Evolutionary conservation across 1,140 invertebrate genomes (phyloP), one percentile per base, ranked within the genome.

Genomic region (Temnothorax nylanderi): DNA sequence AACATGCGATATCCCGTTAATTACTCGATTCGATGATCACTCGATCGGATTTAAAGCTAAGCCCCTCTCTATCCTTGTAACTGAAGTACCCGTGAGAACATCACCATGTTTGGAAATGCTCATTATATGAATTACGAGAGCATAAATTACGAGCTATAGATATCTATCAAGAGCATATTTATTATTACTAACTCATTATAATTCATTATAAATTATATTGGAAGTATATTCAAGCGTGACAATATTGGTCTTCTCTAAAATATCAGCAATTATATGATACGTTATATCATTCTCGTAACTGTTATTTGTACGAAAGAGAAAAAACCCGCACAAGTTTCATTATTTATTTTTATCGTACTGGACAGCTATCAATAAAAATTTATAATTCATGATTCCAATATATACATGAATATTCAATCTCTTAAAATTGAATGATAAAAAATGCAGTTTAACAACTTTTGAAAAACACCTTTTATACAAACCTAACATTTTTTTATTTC

Each of bases 1-100:
- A 26, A 64, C 21, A 49, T 47, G 67, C 75, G 16, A 32, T 34
- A 13, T 0, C 34, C 56, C 82, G 69, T 89, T 90, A 90, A 90
- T 90, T 89, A 89, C 80, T 78, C 65, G 86, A 77, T 62, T 87
- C 60, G 75, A 41, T 49, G 80, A 21, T 13, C 21, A 58, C 11
- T 64, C 37, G 34, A 11, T 44, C 26, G n/a, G 44, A 74, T 71
- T 76, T 21, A 13, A 54, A 54, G 51, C 2, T 44, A 62, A 76
- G 18, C 44, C 18, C n/a, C 72, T 49, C 56, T 13, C 1, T 21
- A n/a, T 62, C 11, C 64, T 67, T 56, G 69, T 56, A 41, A 18
- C 7, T 16, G 11, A 21, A 54, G 51, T 11, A 56, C 41, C 44
- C 16, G 16, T 26, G 18, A 58, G 51, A 26, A 58, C 69, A 58